Evolutionary conservation across 92 coral and sea anemone species (phyloP), one percentile per base, ranked within the genome.

Genomic region (Pocillopora grandis): DNA sequence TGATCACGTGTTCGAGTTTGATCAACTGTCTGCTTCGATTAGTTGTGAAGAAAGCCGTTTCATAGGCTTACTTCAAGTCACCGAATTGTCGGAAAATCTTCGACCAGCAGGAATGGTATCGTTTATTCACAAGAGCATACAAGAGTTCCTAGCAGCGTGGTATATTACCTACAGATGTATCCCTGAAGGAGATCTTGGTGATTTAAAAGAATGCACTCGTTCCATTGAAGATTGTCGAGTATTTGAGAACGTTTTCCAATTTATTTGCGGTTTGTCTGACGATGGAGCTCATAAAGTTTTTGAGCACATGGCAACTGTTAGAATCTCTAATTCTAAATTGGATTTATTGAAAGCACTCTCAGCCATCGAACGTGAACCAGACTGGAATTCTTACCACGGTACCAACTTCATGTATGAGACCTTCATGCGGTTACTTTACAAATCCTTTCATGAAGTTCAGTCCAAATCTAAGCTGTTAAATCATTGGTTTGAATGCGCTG

Each of bases 101-200:
- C 58, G 52, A 72, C 85, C 89, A 16, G 35, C 23, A 49, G 75
- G 35, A 37, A 63, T 70, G 75, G 85, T 86, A 35, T 86, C 89
- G 52, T 42, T 42, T 42, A 42, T 42, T 42, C 52, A 42, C 52
- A 42, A 42, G 52, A 42, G 52, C 52, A 42, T 42, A 3, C 52
- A 42, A 42, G 52, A 42, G 7, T 42, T 42, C 52, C 8, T 42
- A 42, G 52, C 52, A 42, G 52, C 52, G 52, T 42, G 52, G 52
- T 42, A 42, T 2, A 42, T 42, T 2, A 42, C 52, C 52, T 42
- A 42, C 52, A 42, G 0, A 42, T 42, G 52, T 2, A 0, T 42
- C 8, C 52, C 52, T 7, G 7, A 42, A 7, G 52, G 52, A 42
- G 52, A 42, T 42, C 52, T 42, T 7, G 52, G 52, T 2, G 52